Evolutionary conservation across 2,113 vertebrate species (phyloP), one percentile per base, ranked within the genome.

Genomic region (Turnix velox): DNA sequence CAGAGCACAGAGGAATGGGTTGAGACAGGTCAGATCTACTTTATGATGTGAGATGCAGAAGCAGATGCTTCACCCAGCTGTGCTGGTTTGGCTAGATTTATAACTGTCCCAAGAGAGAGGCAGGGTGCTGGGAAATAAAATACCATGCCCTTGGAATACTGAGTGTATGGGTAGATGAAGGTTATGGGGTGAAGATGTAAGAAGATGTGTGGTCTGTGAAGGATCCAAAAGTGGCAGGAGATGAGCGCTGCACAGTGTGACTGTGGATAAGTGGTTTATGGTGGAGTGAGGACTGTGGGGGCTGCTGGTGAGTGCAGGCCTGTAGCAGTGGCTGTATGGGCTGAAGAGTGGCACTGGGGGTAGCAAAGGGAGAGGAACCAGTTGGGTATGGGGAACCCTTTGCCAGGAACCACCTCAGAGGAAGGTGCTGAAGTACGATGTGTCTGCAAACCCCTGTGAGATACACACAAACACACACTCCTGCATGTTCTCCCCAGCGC

Each of bases 401-500:
- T 69, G 46, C 46, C 74, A 74, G 42, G n/a, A 67, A 24, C 5
- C 18, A 4, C 42, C 52, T 61, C 39, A 42, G 69, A 43, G 65
- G 72, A 63, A 54, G 45, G 62, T 0, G 0, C 59, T 45, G 23
- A 48, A 69, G 35, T 37, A 35, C 25, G 48, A 4, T 0, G 1
- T 17, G 25, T 23, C 14, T 42, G 68, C 43, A 79, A 1, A 18
- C 45, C 68, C 51, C 40, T 7, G 10, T 14, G 37, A 59, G 7
- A 10, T 0, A 14, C 6, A 24, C 17, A 23, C n/a, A 3, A 10
- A 23, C 37, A 1, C 17, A 5, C 31, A 7, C 48, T 51, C 49
- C 61, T 0, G 5, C 58, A 16, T 1, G 6, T 22, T 31, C 22
- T 51, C 24, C 31, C 35, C 1, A 0, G 35, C 2, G 1, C 18